Percentiles rank a stretch among this genome's conserved stretches.
phyloP scores from a whole-genome alignment of 2,797 vertebrate species.

The Eospalax fontanierii region DNA sequence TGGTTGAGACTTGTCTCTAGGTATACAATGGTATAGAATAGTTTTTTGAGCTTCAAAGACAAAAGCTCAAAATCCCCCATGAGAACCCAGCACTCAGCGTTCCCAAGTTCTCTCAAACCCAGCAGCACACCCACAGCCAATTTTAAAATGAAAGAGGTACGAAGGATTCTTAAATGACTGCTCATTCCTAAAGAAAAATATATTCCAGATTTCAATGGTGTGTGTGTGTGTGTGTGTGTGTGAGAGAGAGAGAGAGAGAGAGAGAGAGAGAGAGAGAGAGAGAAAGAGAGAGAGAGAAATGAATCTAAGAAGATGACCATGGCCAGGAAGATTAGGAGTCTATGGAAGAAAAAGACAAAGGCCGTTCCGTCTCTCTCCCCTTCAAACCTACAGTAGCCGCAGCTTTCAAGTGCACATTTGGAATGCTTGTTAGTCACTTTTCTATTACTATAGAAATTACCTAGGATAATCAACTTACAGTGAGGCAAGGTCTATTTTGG shows the following conservation, averaged over 20 bases:
- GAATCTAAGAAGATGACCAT: background rate
- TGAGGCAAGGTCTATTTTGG: background rate
- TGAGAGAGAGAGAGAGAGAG: background rate
- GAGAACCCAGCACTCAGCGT: background rate
- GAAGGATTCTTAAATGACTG: background rate
- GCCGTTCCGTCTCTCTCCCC: background rate
- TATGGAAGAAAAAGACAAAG: background rate
- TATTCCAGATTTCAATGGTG: background rate
- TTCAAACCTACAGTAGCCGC: background rate
- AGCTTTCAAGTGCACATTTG: background rate
- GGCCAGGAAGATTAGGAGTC: background rate
- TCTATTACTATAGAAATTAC: background rate
- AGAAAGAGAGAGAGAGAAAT: background rate
- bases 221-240: background rate
- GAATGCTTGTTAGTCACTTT: background rate
- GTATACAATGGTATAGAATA: background rate
- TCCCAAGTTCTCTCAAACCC: background rate
- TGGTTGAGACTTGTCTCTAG: background rate
- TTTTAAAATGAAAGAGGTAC: background rate
- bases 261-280: background rate
- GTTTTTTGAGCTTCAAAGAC: background rate
- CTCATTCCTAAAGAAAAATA: background rate
- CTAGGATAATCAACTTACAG: background rate
- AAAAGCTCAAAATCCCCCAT: rapidly evolving
- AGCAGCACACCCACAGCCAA: background rate